Evolutionary conservation across 1,140 invertebrate genomes (phyloP).

Genomic region (Anthonomus grandis): DNA sequence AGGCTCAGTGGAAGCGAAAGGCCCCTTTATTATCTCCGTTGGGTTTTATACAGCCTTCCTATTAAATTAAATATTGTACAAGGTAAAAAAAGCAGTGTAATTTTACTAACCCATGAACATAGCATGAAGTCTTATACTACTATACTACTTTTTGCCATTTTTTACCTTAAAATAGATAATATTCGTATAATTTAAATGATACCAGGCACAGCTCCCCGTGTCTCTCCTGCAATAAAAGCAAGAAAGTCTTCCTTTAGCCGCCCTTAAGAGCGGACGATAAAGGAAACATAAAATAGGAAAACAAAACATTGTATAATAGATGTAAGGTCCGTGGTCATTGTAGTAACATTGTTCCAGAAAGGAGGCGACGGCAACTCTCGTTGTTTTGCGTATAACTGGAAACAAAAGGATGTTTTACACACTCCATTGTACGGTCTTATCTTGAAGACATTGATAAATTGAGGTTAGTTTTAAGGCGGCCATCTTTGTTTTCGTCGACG

Average conservation of each 20-base stretch:
- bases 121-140: too few species aligned
- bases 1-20: too few species aligned
- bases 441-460: slow-evolving; percentile 52
- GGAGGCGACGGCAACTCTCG: slow-evolving; percentile 32
- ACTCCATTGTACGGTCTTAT: slow-evolving; percentile 49
- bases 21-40: too few species aligned
- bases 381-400: slow-evolving; percentile 46
- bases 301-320: slow-evolving; percentile 29
- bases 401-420: slow-evolving; percentile 49
- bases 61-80: too few species aligned
- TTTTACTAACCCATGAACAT: too few species aligned
- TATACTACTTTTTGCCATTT: too few species aligned
- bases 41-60: too few species aligned
- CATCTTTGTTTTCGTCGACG: slow-evolving; percentile 47
- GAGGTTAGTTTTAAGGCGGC: slow-evolving; percentile 49
- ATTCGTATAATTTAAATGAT: too few species aligned
- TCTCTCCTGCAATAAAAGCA: slow-evolving; percentile 18
- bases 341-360: slow-evolving; percentile 38
- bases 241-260: slow-evolving; percentile 13
- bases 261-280: slow-evolving; percentile 23
- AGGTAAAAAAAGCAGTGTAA: too few species aligned
- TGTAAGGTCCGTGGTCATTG: slow-evolving; percentile 42
- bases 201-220: too few species aligned
- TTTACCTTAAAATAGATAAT: too few species aligned
- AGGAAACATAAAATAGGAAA: slow-evolving; percentile 22